Percentiles rank a stretch among this genome's conserved stretches.
These are phyloP conservation scores for Vanessa atalanta DNA, from an alignment of 1,140 invertebrate species.

Conservation along the genomic window DNA sequence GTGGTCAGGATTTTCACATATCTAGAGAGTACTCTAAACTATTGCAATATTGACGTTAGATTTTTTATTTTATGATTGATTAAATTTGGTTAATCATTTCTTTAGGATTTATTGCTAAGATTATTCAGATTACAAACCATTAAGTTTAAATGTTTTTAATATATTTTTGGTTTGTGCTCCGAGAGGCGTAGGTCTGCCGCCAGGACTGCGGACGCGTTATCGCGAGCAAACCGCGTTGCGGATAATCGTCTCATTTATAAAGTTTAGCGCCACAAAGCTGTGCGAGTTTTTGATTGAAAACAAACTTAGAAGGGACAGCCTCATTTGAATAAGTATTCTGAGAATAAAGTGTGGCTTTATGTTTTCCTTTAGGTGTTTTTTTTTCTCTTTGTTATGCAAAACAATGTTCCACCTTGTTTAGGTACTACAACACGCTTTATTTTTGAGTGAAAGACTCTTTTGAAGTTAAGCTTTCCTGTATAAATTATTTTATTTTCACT, in stretches of 20 bases:
- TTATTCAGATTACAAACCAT: not conserved
- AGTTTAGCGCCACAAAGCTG: constrained; percentile 78
- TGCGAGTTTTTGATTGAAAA: constrained; percentile 80
- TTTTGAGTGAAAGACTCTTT: constrained; percentile 81
- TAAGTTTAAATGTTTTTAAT: not conserved
- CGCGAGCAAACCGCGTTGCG: constrained; percentile 54
- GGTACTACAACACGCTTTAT: constrained; percentile 80
- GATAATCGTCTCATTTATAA: constrained; percentile 81
- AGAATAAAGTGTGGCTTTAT: constrained; percentile 81
- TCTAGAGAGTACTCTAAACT: too few species aligned
- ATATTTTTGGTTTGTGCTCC: not conserved
- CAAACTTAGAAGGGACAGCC: constrained; percentile 80
- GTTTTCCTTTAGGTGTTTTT: constrained; percentile 80
- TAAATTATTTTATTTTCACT: constrained; percentile 79
- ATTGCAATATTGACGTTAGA: too few species aligned
- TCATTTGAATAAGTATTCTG: constrained; percentile 81
- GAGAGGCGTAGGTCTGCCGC: constrained; percentile 10
- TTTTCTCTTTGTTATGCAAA: constrained; percentile 79
- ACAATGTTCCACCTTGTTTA: constrained; percentile 81
- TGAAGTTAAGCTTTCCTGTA: constrained; percentile 79
- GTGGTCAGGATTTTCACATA: too few species aligned
- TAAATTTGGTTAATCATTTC: not conserved
- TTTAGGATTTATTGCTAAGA: not conserved
- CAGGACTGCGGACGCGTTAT: constrained; percentile 58
- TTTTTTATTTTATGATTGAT: too few species aligned